Percentiles rank a stretch among this genome's conserved stretches.
Conservation (phyloP, 2,797 vertebrate species). For the Pseudochaenichthys georgianus region DNA sequence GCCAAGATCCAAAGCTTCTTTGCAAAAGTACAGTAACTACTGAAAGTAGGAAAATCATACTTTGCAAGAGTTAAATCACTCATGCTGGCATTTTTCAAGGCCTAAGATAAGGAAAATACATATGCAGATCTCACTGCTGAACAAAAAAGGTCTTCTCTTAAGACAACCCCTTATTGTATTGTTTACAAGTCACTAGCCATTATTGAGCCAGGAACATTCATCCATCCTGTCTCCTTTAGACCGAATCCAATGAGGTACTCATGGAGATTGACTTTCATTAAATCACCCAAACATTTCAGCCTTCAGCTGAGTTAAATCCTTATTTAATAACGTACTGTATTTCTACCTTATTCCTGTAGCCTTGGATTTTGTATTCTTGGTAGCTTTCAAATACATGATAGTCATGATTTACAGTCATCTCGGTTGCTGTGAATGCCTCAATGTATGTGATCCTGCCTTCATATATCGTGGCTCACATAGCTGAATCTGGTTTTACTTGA, state of each 20-base stretch:
- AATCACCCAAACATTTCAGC: slow-evolving; percentile 53
- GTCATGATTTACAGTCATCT: slow-evolving; percentile 43
- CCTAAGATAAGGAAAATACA: neutral
- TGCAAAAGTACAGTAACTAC: slow-evolving; percentile 5
- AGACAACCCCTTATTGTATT: slow-evolving; percentile 50
- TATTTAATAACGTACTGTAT: slow-evolving; percentile 9
- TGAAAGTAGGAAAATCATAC: neutral
- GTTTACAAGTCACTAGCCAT: slow-evolving; percentile 50
- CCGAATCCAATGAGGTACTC: slow-evolving; percentile 55
- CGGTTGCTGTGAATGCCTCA: slow-evolving; percentile 48
- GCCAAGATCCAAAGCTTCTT: slow-evolving; percentile 8
- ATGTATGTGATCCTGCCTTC: slow-evolving; percentile 52
- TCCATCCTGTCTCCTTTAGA: slow-evolving; percentile 44
- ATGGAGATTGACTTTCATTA: slow-evolving; percentile 49
- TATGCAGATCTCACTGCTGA: slow-evolving; percentile 17
- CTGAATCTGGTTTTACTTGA: slow-evolving; percentile 63
- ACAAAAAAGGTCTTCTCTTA: slow-evolving; percentile 44
- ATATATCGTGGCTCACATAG: slow-evolving; percentile 59
- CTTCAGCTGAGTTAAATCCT: slow-evolving; percentile 28
- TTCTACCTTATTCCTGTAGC: slow-evolving; percentile 17
- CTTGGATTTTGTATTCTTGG: slow-evolving; percentile 24
- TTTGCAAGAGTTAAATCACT: neutral
- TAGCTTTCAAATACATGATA: slow-evolving; percentile 10
- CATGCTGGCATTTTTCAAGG: slow-evolving; percentile 1
- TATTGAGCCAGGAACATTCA: slow-evolving; percentile 37